phyloP scores from a whole-genome alignment of 2,113 vertebrate species.

The Lamprotornis superbus region DNA sequence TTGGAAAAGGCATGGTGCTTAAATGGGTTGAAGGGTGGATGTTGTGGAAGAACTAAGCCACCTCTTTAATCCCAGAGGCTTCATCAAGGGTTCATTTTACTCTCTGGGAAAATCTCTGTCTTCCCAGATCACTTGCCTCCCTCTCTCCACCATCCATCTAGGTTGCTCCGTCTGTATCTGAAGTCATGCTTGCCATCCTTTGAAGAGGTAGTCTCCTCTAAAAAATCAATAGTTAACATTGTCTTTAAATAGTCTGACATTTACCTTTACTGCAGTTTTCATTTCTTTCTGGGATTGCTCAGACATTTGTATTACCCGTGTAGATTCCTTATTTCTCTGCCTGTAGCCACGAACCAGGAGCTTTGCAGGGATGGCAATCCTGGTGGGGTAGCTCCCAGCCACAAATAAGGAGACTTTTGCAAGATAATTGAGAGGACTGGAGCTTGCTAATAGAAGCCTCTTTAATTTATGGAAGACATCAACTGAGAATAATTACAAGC shows the following conservation, averaged over 20 bases:
- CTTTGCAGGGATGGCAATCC: not conserved
- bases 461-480: constrained; percentile 58
- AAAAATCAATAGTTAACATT: constrained; percentile 71
- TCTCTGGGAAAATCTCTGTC: not conserved
- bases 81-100: constrained; percentile 14
- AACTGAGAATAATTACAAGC: constrained; percentile 44
- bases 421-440: constrained; percentile 17
- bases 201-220: constrained; percentile 60
- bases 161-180: not conserved
- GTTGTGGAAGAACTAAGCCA: constrained; percentile 5
- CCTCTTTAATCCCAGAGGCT: constrained; percentile 29
- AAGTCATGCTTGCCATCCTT: constrained; percentile 44
- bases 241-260: constrained; percentile 70
- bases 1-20: not conserved
- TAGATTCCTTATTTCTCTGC: not conserved
- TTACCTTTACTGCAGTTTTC: constrained; percentile 65
- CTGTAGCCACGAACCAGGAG: not conserved
- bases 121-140: not conserved
- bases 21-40: not conserved
- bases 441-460: constrained; percentile 29
- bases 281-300: constrained; percentile 55
- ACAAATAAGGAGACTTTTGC: not conserved
- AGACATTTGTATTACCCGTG: constrained; percentile 27
- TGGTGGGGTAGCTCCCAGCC: not conserved
- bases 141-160: not conserved